phyloP scores from a whole-genome alignment of 1,140 invertebrate species.

The Heliothis virescens region DNA sequence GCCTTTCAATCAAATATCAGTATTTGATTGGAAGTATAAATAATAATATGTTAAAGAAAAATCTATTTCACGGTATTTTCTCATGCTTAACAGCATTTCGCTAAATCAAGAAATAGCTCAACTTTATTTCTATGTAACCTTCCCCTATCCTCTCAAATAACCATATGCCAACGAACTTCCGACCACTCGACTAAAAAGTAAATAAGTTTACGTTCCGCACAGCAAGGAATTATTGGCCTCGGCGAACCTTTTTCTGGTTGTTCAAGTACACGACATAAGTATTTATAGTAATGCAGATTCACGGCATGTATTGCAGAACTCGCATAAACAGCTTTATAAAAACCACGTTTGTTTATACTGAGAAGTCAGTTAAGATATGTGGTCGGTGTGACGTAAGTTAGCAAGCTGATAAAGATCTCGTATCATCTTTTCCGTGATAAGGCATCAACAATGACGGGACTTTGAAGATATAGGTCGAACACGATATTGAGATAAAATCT shows the following conservation, averaged over 20 bases:
- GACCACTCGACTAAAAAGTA: slow-evolving; percentile 1
- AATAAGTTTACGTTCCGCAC: background rate
- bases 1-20: no score
- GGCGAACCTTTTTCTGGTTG: slow-evolving; percentile 17
- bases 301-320: slow-evolving; percentile 24
- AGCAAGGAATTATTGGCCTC: slow-evolving; percentile 22
- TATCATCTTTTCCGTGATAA: slow-evolving; percentile 17
- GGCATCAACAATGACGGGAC: background rate
- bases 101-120: no score
- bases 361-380: background rate
- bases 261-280: slow-evolving; percentile 19
- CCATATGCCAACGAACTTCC: slow-evolving; percentile 22
- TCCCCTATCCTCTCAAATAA: no score
- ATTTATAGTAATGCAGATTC: slow-evolving; percentile 51
- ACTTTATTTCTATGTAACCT: background rate
- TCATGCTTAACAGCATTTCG: no score
- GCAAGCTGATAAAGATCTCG: slow-evolving; percentile 6
- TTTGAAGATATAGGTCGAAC: slow-evolving; percentile 1
- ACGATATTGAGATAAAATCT: background rate
- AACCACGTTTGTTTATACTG: slow-evolving; percentile 20
- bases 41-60: no score
- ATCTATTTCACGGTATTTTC: no score
- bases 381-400: background rate
- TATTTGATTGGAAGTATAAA: no score
- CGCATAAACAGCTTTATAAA: slow-evolving; percentile 5